Evolutionary conservation across 2,888 invertebrate species (phyloP).

Genomic region (Sceliomorpha sp.): DNA sequence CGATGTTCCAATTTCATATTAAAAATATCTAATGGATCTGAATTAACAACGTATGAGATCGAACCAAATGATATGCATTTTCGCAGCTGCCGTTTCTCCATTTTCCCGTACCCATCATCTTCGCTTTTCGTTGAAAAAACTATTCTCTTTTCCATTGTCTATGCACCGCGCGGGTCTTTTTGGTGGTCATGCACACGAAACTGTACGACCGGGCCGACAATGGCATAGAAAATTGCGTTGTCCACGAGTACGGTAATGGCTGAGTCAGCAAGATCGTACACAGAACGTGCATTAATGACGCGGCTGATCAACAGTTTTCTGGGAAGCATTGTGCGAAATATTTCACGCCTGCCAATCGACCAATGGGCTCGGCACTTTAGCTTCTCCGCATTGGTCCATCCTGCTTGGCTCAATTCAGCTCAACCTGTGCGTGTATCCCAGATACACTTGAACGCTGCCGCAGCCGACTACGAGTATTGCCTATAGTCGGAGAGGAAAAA

Average conservation of each 20-base stretch:
- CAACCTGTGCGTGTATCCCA: conserved; percentile 34
- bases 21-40: too few species aligned
- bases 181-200: background rate
- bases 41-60: too few species aligned
- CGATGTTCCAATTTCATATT: too few species aligned
- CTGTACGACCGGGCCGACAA: conserved; percentile 28
- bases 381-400: conserved; percentile 44
- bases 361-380: conserved; percentile 48
- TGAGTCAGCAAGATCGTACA: conserved; percentile 70
- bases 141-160: background rate
- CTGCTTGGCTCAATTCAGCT: conserved; percentile 37
- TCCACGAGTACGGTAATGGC: conserved; percentile 61
- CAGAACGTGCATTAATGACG: conserved; percentile 66
- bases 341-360: conserved; percentile 75
- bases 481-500: conserved; percentile 47
- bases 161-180: background rate
- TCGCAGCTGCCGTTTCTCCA: conserved; percentile 9
- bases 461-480: conserved; percentile 43
- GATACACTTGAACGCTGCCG: conserved; percentile 47
- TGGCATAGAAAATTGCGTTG: conserved; percentile 59
- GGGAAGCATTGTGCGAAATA: conserved; percentile 69
- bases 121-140: background rate
- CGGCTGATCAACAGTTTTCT: conserved; percentile 70
- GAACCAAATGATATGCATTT: conserved; percentile 9
- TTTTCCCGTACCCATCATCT: conserved; percentile 2